Base-by-base conservation (phyloP, 2,113 vertebrate species). In the Ptyas mucosa region DNA sequence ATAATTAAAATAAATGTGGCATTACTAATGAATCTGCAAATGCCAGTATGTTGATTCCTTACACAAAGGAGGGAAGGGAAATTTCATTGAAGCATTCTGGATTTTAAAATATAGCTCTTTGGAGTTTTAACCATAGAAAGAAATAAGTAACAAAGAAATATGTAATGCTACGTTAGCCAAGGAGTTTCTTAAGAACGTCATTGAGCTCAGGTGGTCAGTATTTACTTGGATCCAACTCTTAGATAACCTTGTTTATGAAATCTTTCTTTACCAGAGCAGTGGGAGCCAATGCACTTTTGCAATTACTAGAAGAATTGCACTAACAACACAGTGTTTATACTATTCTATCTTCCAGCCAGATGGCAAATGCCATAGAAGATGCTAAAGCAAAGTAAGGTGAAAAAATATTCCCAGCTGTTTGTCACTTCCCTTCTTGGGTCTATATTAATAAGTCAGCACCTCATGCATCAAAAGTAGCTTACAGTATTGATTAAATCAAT, bases 51-150 rank as follows among this genome's bases (percentile, higher is more conserved):
- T 57, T 10, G 51, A n/a, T 46, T 29, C 51, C 26, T 89, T 92
- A 24, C 39, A 89, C 26, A 92, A 54, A 53, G n/a, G 8, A 55
- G 81, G 53, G 53, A 18, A 43, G 24, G 24, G 29, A 4, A 49
- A 9, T 92, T 49, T 81, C 29, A 15, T 2, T 14, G 46, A 24
- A 8, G 58, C 49, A 53, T 52, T 46, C 53, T 34, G 5, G n/a
- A 86, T 34, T 29, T 14, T 1, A 29, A 75, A 93, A 9, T 9
- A 11, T 43, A 81, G 34, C 10, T 6, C 58, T 88, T 11, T 81
- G 52, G 1, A 1, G 0, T 0, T 20, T n/a, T 0, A 14, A 43
- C 4, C 24, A 10, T n/a, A 46, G 9, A 39, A n/a, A n/a, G 52
- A 12, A 55, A 39, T 1, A 1, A 29, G 29, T 52, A 61, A 46